Evolutionary conservation across 2,888 invertebrate genomes (phyloP).

Genomic region (Theretra japonica): DNA sequence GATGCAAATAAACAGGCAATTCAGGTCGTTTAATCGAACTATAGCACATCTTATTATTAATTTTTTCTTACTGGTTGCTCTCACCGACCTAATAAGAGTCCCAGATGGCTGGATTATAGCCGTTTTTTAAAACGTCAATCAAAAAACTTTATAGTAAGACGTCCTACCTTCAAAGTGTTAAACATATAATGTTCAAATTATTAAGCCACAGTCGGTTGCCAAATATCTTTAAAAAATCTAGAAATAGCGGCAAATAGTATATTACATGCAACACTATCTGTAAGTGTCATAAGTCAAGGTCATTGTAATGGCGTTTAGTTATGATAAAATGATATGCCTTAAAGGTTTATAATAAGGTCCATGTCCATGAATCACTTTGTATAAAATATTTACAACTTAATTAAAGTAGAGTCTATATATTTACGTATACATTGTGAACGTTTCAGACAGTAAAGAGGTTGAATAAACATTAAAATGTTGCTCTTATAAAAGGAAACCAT

Average conservation of each 20-base stretch:
- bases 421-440: too few species aligned
- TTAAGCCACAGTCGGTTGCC: neutral
- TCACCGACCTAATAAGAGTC: too few species aligned
- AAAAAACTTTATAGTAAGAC: neutral
- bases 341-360: neutral
- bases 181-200: neutral
- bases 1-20: too few species aligned
- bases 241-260: neutral
- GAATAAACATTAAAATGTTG: too few species aligned
- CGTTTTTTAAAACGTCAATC: neutral
- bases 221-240: neutral
- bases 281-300: constrained; percentile 51
- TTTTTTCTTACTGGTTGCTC: too few species aligned
- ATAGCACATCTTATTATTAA: too few species aligned
- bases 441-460: too few species aligned
- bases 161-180: neutral
- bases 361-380: neutral
- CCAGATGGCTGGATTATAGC: too few species aligned
- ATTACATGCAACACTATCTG: constrained; percentile 35
- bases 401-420: too few species aligned
- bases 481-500: too few species aligned
- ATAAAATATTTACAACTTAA: neutral
- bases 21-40: too few species aligned
- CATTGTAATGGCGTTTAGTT: constrained; percentile 43
- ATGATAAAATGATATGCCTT: constrained; percentile 1